These are phyloP conservation scores for Phalacrocorax carbo DNA, from an alignment of 2,113 vertebrate species.

Conservation along the genomic window DNA sequence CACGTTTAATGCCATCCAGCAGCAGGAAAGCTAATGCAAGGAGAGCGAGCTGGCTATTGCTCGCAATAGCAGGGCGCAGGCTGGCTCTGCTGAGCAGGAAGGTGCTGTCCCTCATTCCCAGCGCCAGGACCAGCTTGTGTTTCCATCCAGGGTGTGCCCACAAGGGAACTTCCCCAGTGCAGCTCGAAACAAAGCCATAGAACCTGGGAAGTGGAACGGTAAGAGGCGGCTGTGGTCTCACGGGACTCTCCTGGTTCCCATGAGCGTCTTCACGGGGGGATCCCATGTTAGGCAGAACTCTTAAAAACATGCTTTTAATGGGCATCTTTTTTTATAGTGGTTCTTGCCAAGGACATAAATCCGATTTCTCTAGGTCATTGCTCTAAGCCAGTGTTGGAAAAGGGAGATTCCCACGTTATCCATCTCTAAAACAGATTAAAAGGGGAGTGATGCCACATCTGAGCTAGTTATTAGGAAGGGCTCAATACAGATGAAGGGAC, in stretches of 20 bases:
- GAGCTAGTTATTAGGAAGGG: not conserved
- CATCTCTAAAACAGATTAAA: not conserved
- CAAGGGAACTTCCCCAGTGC: not conserved
- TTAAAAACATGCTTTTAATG: not conserved
- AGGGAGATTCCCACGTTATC: not conserved
- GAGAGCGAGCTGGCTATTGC: not conserved
- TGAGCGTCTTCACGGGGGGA: not conserved
- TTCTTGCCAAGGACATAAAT: not conserved
- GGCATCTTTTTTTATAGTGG: not conserved
- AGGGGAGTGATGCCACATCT: not conserved
- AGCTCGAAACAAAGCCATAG: not conserved
- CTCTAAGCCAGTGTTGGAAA: not conserved
- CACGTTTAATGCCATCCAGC: fast-evolving
- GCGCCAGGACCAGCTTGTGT: not conserved
- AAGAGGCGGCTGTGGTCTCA: not conserved
- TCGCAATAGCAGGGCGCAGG: not conserved
- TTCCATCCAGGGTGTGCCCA: not conserved
- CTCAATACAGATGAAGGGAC: not conserved
- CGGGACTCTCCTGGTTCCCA: not conserved
- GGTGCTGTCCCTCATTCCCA: not conserved
- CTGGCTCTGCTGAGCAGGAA: not conserved
- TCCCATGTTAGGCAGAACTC: not conserved
- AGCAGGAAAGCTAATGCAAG: not conserved
- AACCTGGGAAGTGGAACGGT: not conserved
- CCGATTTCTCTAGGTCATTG: not conserved